Evolutionary conservation across 1,140 invertebrate species (phyloP).

Genomic region (Trypoxylus dichotomus): DNA sequence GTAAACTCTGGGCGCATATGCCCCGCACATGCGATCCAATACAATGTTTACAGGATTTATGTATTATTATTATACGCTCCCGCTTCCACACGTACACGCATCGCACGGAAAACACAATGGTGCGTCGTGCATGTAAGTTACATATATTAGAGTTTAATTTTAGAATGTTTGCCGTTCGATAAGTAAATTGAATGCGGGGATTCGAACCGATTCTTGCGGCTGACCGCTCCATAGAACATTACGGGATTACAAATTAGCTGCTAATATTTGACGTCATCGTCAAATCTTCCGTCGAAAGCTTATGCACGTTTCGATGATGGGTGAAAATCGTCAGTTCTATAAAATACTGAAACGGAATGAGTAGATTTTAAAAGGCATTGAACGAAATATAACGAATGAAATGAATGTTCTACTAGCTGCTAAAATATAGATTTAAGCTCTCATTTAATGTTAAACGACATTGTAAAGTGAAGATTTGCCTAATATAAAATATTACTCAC

Average conservation of each 20-base stretch:
- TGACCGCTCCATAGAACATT: background rate
- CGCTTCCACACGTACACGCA: background rate
- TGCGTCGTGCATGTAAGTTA: background rate
- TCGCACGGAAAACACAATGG: background rate
- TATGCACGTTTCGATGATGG: background rate
- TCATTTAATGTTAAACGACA: no score
- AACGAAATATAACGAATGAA: no score
- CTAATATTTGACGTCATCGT: background rate
- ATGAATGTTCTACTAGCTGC: no score
- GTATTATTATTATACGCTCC: conserved; percentile 4
- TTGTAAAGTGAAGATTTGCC: no score
- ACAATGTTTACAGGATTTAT: conserved; percentile 21
- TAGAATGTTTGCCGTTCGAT: background rate
- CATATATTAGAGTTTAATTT: background rate
- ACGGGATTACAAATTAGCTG: background rate
- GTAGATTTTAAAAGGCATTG: no score
- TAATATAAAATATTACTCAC: no score
- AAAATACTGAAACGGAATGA: background rate
- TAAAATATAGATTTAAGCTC: no score
- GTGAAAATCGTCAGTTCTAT: background rate
- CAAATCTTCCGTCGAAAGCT: background rate
- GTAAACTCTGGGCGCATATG: conserved; percentile 15
- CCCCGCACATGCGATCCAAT: conserved; percentile 12
- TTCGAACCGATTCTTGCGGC: background rate
- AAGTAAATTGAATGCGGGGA: background rate